Percentiles rank a stretch among this genome's conserved stretches.
These are phyloP conservation scores for Gallinago undulata DNA, from an alignment of 2,113 vertebrate genomes.

Conservation along the genomic window DNA sequence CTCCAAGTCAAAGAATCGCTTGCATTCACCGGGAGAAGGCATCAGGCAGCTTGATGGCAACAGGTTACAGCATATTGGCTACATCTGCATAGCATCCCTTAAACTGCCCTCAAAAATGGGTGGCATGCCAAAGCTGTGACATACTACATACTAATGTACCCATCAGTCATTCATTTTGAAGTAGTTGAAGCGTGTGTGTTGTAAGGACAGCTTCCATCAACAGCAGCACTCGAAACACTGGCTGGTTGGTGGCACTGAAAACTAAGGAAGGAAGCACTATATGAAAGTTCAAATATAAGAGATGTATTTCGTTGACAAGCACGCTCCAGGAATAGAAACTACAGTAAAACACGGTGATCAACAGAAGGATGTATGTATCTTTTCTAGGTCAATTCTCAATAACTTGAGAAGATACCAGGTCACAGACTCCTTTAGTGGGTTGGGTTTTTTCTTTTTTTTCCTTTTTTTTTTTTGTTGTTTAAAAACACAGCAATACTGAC, in stretches of 20 bases:
- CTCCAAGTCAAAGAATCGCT: background rate
- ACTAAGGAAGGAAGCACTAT: background rate
- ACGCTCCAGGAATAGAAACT: background rate
- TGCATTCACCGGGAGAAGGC: fast-evolving
- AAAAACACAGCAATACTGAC: background rate
- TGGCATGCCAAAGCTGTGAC: background rate
- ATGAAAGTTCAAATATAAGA: background rate
- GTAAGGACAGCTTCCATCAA: background rate
- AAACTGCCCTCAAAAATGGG: background rate
- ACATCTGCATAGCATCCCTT: background rate
- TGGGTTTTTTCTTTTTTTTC: background rate
- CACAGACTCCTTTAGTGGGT: background rate
- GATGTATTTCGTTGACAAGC: background rate
- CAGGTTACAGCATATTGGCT: background rate
- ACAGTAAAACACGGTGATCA: background rate
- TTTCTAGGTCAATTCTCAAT: constrained; percentile 13
- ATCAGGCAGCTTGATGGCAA: background rate
- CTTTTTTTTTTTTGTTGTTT: no score
- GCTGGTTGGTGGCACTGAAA: background rate
- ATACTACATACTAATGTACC: background rate
- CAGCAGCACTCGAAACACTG: background rate
- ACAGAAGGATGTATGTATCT: background rate
- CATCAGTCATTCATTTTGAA: background rate
- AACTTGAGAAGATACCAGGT: background rate
- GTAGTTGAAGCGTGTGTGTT: background rate